Conservation (phyloP, 2,113 vertebrate species). For the Bubo blakistoni region DNA sequence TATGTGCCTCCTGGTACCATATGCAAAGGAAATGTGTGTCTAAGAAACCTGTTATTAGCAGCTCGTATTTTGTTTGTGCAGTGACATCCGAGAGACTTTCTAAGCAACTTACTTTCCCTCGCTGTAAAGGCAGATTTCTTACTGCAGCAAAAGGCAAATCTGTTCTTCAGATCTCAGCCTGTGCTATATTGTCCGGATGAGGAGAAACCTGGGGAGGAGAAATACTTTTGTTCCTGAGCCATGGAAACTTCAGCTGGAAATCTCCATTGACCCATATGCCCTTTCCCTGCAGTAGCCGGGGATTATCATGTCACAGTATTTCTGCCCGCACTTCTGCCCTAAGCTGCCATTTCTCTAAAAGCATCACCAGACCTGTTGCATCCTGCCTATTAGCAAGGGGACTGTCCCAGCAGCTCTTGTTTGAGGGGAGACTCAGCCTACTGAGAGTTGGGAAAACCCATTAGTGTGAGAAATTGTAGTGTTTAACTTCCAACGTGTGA, state of each 20-base stretch:
- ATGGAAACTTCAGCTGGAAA: not conserved
- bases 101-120: slow-evolving; percentile 21
- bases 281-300: not conserved
- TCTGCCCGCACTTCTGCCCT: not conserved
- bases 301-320: not conserved
- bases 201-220: not conserved
- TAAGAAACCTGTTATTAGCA: slow-evolving; percentile 31
- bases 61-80: slow-evolving; percentile 21
- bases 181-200: not conserved
- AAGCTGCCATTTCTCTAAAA: not conserved
- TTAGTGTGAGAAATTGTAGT: not conserved
- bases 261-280: not conserved
- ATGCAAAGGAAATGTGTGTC: slow-evolving; percentile 2
- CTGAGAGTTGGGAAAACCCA: not conserved
- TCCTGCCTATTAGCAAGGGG: not conserved
- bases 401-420: not conserved
- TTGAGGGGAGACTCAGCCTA: not conserved
- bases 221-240: not conserved
- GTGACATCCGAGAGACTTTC: slow-evolving; percentile 16
- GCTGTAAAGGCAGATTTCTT: not conserved
- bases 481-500: not conserved
- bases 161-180: not conserved
- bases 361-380: not conserved
- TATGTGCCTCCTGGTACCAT: not conserved
- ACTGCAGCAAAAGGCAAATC: not conserved